Conservation (phyloP, 2,888 invertebrate species). For the Archaeoteleia sp. region DNA sequence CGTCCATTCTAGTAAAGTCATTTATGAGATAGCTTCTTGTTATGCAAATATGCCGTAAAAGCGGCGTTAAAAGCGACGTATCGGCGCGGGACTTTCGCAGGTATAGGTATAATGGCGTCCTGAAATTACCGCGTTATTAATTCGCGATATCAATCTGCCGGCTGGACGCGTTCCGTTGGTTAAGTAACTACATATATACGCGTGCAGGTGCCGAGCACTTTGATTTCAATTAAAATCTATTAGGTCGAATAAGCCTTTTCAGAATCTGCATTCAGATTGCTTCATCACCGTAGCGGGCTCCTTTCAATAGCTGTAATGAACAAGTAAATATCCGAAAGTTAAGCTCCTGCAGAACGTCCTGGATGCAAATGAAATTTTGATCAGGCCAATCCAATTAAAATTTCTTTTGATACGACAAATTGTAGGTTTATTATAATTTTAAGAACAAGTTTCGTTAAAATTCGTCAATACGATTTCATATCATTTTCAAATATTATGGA, state of each 20-base stretch:
- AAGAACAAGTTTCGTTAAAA: too few relatives aligned
- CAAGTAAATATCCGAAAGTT: slow-evolving; percentile 33
- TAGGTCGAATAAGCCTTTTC: slow-evolving; percentile 52
- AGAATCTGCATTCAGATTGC: slow-evolving; percentile 53
- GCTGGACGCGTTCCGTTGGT: slow-evolving; percentile 52
- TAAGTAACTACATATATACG: slow-evolving; percentile 27
- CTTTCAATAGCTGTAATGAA: slow-evolving; percentile 25
- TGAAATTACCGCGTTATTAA: slow-evolving; percentile 63
- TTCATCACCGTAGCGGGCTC: slow-evolving; percentile 35
- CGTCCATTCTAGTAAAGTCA: too few relatives aligned
- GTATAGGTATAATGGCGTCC: slow-evolving; percentile 31
- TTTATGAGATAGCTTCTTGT: background rate
- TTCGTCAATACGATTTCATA: too few relatives aligned
- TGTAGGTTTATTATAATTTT: too few relatives aligned
- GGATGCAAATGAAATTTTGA: background rate
- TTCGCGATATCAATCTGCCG: slow-evolving; percentile 61
- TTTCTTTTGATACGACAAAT: too few relatives aligned
- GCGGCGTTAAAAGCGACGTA: slow-evolving; percentile 19
- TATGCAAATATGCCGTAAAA: slow-evolving; percentile 15
- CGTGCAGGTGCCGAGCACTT: slow-evolving; percentile 9
- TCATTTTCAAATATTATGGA: too few relatives aligned
- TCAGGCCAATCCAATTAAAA: background rate
- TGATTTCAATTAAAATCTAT: slow-evolving; percentile 63
- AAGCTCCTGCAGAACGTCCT: background rate
- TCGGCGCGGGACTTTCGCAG: slow-evolving; percentile 12